These are phyloP conservation scores for Drosophila rubida DNA, from an alignment of 2,888 invertebrate genomes.

Conservation along the genomic window DNA sequence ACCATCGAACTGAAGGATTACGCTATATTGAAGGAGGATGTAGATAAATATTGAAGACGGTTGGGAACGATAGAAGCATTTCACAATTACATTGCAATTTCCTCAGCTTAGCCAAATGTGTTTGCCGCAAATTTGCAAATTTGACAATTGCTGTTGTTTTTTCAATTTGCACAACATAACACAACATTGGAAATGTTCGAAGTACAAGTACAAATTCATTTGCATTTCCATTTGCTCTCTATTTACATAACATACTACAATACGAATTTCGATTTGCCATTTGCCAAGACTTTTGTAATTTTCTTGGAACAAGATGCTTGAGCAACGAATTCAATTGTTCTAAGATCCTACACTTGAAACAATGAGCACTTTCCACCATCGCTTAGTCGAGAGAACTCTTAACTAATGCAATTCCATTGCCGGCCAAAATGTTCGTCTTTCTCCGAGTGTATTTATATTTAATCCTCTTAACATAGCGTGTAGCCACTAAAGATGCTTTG, in stretches of 20 bases:
- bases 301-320: slow-evolving; percentile 1
- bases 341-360: slow-evolving; percentile 1
- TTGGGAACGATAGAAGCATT: neutral
- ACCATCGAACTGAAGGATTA: neutral
- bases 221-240: slow-evolving; percentile 2
- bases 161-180: neutral
- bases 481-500: neutral
- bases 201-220: neutral
- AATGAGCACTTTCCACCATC: neutral
- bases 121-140: neutral
- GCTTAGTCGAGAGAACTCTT: neutral
- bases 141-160: neutral
- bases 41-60: neutral
- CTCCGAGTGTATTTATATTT: neutral
- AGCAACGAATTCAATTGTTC: neutral
- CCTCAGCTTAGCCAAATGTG: neutral
- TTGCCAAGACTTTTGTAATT: slow-evolving; percentile 4
- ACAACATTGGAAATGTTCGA: neutral
- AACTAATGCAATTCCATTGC: neutral
- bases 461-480: slow-evolving; percentile 4
- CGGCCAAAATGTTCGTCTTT: neutral
- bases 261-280: slow-evolving; percentile 2
- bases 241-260: slow-evolving; percentile 10
- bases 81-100: neutral
- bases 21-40: neutral